Evolutionary conservation across 2,888 invertebrate genomes (phyloP).

Genomic region (Hydroisotoma schaefferi): DNA sequence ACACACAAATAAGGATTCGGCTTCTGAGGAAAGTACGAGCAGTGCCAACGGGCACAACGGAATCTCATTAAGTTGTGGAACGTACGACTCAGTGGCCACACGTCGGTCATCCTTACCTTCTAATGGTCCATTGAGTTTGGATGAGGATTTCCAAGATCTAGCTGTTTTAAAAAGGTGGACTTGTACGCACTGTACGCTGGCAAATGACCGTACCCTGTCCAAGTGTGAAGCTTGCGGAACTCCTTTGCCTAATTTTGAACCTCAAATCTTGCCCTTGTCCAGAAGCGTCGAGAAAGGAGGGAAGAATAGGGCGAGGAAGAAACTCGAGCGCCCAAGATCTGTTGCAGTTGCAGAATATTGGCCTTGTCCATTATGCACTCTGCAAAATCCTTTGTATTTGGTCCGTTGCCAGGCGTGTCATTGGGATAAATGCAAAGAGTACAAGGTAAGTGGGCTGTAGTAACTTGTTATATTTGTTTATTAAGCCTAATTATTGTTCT

Average conservation of each 20-base stretch:
- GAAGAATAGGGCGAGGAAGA: slow-evolving; percentile 25
- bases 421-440: slow-evolving; percentile 47
- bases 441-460: slow-evolving; percentile 35
- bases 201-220: slow-evolving; percentile 67
- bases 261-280: neutral
- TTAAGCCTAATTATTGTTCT: slow-evolving; percentile 1
- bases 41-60: too few species aligned
- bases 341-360: slow-evolving; percentile 46
- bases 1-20: too few species aligned
- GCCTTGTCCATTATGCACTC: slow-evolving; percentile 46
- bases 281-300: slow-evolving; percentile 5
- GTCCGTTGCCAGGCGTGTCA: slow-evolving; percentile 46
- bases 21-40: too few species aligned
- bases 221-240: slow-evolving; percentile 85
- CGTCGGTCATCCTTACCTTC: slow-evolving; percentile 45
- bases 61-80: too few species aligned
- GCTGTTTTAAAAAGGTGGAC: slow-evolving; percentile 62
- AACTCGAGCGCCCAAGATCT: slow-evolving; percentile 43
- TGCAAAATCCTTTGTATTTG: slow-evolving; percentile 46
- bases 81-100: slow-evolving; percentile 12
- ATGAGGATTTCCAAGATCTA: slow-evolving; percentile 28
- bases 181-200: slow-evolving; percentile 80
- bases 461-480: too few species aligned
- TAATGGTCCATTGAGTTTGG: slow-evolving; percentile 33
- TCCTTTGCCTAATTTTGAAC: slow-evolving; percentile 63